Percentiles rank a stretch among this genome's conserved stretches.
Evolutionary conservation across 2,797 vertebrate genomes (phyloP).

Genomic region (Picus viridis): DNA sequence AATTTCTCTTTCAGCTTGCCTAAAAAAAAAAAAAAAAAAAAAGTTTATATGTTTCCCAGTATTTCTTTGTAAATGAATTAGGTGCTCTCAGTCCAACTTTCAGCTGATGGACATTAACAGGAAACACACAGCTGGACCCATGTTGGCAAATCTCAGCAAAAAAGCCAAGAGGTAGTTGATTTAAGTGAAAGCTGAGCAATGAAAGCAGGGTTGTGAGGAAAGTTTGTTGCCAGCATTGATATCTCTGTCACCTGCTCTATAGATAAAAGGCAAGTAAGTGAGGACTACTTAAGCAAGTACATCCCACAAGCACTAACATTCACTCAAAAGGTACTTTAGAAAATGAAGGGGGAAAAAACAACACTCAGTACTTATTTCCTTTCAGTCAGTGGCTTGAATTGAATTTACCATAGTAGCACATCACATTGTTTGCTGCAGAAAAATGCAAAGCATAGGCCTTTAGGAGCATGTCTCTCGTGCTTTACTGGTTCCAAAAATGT

Average conservation of each 20-base stretch:
- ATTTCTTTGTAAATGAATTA: neutral
- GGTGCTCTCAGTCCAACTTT: neutral
- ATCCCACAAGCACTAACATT: constrained; percentile 6
- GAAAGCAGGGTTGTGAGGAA: neutral
- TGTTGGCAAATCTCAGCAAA: constrained; percentile 16
- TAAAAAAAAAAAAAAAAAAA: neutral
- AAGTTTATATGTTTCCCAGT: neutral
- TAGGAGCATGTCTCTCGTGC: constrained; percentile 72
- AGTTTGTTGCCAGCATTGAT: constrained; percentile 10
- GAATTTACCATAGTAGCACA: constrained; percentile 61
- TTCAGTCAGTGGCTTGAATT: constrained; percentile 65
- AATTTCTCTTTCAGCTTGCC: constrained; percentile 18
- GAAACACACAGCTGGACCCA: constrained; percentile 5
- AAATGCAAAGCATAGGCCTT: constrained; percentile 73
- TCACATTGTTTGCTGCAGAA: constrained; percentile 69
- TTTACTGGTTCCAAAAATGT: constrained; percentile 75
- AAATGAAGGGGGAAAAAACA: constrained; percentile 44
- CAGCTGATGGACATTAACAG: neutral
- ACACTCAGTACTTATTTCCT: constrained; percentile 51
- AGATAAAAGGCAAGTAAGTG: neutral
- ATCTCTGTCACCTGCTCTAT: neutral
- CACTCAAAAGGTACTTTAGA: constrained; percentile 15
- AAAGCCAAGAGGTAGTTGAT: constrained; percentile 18
- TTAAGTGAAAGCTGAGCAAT: constrained; percentile 9
- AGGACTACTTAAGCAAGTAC: neutral